Evolutionary conservation across 2,888 invertebrate species (phyloP).

Genomic region (Tenthredo distinguenda): DNA sequence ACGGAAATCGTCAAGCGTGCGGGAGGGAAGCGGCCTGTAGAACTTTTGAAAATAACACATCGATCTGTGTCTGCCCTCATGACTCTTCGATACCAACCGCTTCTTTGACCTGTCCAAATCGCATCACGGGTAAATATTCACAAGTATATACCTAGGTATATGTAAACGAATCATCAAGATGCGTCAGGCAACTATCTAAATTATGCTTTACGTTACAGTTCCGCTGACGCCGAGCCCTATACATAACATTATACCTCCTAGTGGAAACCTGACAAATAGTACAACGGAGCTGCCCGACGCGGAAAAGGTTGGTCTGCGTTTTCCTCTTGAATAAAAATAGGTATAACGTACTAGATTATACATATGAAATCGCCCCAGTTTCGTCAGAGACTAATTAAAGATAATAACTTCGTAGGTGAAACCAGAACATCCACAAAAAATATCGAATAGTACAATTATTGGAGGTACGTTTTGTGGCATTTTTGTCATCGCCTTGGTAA

Average conservation of each 20-base stretch:
- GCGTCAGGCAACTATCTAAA: background rate
- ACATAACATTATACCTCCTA: slow-evolving; percentile 82
- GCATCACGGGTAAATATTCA: slow-evolving; percentile 80
- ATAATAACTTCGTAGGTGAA: slow-evolving; percentile 65
- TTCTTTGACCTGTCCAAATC: slow-evolving; percentile 82
- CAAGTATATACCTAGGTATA: background rate
- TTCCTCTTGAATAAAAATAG: slow-evolving; percentile 26
- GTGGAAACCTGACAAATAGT: slow-evolving; percentile 73
- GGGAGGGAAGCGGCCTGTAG: slow-evolving; percentile 84
- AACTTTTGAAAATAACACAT: slow-evolving; percentile 78
- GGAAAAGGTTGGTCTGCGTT: slow-evolving; percentile 67
- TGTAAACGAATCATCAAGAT: background rate
- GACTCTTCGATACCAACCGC: slow-evolving; percentile 83
- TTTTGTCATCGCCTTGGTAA: slow-evolving; percentile 3
- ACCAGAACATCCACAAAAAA: slow-evolving; percentile 64
- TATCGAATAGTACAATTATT: slow-evolving; percentile 69
- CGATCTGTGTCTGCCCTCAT: slow-evolving; percentile 85
- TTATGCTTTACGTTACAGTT: slow-evolving; percentile 74
- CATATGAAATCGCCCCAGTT: background rate
- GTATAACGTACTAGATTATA: background rate
- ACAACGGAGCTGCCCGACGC: slow-evolving; percentile 61
- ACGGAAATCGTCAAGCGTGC: slow-evolving; percentile 79
- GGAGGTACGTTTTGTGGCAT: slow-evolving; percentile 61
- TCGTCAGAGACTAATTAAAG: background rate
- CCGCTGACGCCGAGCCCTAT: slow-evolving; percentile 82